Base-by-base conservation (phyloP, 2,113 vertebrate species). In the Dasyprocta punctata region DNA sequence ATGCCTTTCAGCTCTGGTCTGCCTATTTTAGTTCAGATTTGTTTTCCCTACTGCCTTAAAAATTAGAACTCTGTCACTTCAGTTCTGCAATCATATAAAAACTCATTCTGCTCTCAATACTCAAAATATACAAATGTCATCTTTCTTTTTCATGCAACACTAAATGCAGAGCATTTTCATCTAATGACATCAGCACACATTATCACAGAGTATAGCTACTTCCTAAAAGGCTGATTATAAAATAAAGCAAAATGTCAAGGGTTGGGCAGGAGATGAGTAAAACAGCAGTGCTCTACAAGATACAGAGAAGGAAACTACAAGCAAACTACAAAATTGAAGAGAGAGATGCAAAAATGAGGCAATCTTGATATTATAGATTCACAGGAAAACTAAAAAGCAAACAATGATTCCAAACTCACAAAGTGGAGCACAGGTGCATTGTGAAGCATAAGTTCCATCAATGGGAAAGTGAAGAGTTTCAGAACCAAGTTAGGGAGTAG, bases 1-100 rank as follows among this genome's bases (percentile, higher is more conserved):
- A 92, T 52, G 67, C 61, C 84, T 97, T 90, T 94, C 71, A 19
- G 89, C 86, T 93, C 87, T 81, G 26, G 90, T 93, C 26, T 96
- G 60, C 82, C 47, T 77, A 24, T 92, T 92, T 92, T 58, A 84
- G 49, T 75, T 78, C 93, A 95, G 41, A 95, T 96, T 97, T 95
- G 36, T 75, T 82, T 96, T 92, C 87, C n/a, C 11, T 90, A 54
- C 60, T 91, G 91, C 87, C 71, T 88, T 95, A 61, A 78, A 94
- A 63, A 60, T 95, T 73, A 93, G 71, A 92, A 83, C 24, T 14
- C 82, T 85, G 81, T 91, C 41, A 60, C 22, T 97, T 97, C 86
- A 86, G n/a, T 47, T 30, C 75, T 54, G 69, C 73, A 86, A 38
- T 85, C 63, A 85, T 33, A 38, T 6, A 4, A 20, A 84, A 82